Percentiles rank a stretch among this genome's conserved stretches.
Evolutionary conservation across 1,140 invertebrate species (phyloP).

Genomic region (Lamellibrachia luymesi): DNA sequence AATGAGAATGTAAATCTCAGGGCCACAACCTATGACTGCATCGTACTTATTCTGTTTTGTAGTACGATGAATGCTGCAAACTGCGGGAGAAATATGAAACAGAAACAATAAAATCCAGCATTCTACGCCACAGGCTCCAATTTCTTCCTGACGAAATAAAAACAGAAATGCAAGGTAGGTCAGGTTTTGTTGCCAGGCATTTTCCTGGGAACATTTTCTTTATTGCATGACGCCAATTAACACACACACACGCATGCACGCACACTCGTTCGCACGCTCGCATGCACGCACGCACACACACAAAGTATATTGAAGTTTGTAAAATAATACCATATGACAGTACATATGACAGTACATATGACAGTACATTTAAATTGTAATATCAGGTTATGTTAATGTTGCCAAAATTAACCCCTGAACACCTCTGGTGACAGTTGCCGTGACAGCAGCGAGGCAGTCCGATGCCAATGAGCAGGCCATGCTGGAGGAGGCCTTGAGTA

Average conservation of each 20-base stretch:
- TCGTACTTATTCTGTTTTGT: not conserved
- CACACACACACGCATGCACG: too few relatives aligned
- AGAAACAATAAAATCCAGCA: constrained; percentile 52
- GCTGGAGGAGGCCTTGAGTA: constrained; percentile 40
- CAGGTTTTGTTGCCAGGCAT: not conserved
- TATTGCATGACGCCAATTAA: not conserved
- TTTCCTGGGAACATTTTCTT: not conserved
- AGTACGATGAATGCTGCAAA: constrained; percentile 44
- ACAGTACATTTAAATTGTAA: too few relatives aligned
- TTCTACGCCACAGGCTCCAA: constrained; percentile 47
- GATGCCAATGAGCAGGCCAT: constrained; percentile 42
- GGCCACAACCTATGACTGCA: not conserved
- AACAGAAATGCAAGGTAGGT: constrained; percentile 49
- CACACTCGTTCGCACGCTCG: too few relatives aligned
- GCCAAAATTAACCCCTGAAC: not conserved
- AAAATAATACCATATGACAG: too few relatives aligned
- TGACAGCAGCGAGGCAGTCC: constrained; percentile 45
- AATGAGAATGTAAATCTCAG: not conserved
- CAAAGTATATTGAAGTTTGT: too few relatives aligned
- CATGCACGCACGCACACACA: too few relatives aligned
- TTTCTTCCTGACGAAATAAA: constrained; percentile 46
- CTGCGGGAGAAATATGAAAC: constrained; percentile 49
- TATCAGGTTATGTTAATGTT: not conserved
- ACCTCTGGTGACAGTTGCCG: constrained; percentile 37
- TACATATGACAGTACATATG: not conserved